Evolutionary conservation across 2,113 vertebrate species (phyloP).

Genomic region (Pterocles gutturalis): DNA sequence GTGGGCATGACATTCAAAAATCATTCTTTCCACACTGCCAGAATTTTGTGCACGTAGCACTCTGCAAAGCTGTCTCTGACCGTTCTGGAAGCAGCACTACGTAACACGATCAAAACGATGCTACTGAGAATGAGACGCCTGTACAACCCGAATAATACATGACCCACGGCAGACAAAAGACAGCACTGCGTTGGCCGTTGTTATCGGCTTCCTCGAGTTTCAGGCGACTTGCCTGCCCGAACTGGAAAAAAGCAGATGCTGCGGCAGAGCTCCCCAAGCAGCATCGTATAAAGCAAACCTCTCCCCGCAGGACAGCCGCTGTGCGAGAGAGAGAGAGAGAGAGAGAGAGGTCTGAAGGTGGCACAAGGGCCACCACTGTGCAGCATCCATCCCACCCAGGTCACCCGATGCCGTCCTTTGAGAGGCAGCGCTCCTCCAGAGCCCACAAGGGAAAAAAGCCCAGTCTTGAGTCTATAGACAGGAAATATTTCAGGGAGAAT

Average conservation of each 20-base stretch:
- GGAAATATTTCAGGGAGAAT: neutral
- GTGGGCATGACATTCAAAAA: fast-evolving
- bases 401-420: neutral
- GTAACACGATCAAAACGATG: neutral
- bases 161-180: neutral
- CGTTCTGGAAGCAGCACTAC: neutral
- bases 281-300: neutral
- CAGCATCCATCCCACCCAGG: neutral
- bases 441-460: fast-evolving
- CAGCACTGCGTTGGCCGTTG: neutral
- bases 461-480: neutral
- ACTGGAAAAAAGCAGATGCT: neutral
- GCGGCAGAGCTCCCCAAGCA: neutral
- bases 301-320: neutral
- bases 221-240: neutral
- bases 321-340: too few species aligned
- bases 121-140: neutral
- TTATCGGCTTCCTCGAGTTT: neutral
- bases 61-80: neutral
- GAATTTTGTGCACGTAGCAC: fast-evolving
- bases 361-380: neutral
- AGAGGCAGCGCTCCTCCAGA: neutral
- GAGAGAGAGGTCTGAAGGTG: neutral
- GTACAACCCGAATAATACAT: neutral
- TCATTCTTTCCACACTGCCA: neutral